phyloP scores from a whole-genome alignment of 2,888 invertebrate genomes.

The Philaethria dido region DNA sequence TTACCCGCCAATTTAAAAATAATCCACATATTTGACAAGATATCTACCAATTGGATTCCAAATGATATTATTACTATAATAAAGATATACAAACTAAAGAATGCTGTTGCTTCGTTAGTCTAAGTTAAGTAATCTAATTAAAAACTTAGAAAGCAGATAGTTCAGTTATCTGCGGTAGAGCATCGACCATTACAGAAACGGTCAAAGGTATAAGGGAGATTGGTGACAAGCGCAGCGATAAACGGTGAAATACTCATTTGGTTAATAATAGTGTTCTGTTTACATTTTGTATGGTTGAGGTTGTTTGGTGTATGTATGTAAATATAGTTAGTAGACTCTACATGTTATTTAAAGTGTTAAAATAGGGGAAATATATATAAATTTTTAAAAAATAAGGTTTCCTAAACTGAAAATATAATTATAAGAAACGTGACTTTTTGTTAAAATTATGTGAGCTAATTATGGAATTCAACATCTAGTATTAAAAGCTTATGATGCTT shows the following conservation, averaged over 20 bases:
- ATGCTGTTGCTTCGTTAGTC: constrained; percentile 44
- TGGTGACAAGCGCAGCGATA: constrained; percentile 50
- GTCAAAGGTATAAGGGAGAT: constrained; percentile 60
- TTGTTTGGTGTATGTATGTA: not conserved
- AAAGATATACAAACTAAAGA: constrained; percentile 37
- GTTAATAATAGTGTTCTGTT: constrained; percentile 1
- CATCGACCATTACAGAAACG: constrained; percentile 67
- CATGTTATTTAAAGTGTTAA: no score
- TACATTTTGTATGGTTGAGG: not conserved
- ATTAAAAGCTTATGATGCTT: no score
- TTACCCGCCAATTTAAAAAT: constrained; percentile 14
- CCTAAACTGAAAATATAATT: no score
- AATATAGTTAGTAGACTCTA: not conserved
- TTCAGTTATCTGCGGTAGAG: constrained; percentile 58
- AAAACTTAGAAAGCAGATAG: constrained; percentile 65
- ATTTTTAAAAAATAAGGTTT: no score
- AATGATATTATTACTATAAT: constrained; percentile 37
- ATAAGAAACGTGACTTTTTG: no score
- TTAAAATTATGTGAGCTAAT: no score
- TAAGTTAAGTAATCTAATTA: constrained; percentile 64
- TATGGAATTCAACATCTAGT: no score
- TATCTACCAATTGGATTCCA: constrained; percentile 31
- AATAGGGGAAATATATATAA: no score
- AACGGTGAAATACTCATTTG: constrained; percentile 38
- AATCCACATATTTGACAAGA: constrained; percentile 20